Evolutionary conservation across 2,113 vertebrate genomes (phyloP).

Genomic region (Ptychochromis oligacanthus): DNA sequence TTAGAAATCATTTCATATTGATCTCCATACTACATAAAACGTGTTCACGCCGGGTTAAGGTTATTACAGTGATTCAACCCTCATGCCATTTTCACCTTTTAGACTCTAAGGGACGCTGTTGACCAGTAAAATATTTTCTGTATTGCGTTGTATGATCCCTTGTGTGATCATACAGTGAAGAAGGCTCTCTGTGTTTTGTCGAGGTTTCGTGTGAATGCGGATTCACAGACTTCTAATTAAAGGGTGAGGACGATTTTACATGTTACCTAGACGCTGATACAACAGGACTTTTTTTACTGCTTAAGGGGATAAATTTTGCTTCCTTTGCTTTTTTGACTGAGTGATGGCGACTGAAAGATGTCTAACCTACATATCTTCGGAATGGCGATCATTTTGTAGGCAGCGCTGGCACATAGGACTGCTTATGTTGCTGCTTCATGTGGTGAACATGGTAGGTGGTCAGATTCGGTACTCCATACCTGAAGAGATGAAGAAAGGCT

Average conservation of each 20-base stretch:
- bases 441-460: not conserved
- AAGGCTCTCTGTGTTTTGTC: no score
- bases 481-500: constrained; percentile 79
- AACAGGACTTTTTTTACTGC: rapidly evolving
- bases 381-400: constrained; percentile 18
- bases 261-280: rapidly evolving
- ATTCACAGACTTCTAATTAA: not conserved
- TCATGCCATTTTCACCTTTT: not conserved
- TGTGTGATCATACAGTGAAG: not conserved
- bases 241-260: rapidly evolving
- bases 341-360: not conserved
- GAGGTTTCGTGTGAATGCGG: no score
- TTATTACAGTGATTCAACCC: not conserved
- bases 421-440: constrained; percentile 1
- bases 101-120: constrained; percentile 67
- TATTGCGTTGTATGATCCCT: not conserved
- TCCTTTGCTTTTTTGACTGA: rapidly evolving
- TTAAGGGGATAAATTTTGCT: not conserved
- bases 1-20: not conserved
- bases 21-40: not conserved
- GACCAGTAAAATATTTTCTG: not conserved
- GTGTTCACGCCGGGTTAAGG: not conserved
- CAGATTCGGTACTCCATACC: constrained; percentile 83
- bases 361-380: not conserved
- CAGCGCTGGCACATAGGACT: not conserved